Evolutionary conservation across 2,888 invertebrate genomes (phyloP).

Genomic region (Lasioglossum villosulum): DNA sequence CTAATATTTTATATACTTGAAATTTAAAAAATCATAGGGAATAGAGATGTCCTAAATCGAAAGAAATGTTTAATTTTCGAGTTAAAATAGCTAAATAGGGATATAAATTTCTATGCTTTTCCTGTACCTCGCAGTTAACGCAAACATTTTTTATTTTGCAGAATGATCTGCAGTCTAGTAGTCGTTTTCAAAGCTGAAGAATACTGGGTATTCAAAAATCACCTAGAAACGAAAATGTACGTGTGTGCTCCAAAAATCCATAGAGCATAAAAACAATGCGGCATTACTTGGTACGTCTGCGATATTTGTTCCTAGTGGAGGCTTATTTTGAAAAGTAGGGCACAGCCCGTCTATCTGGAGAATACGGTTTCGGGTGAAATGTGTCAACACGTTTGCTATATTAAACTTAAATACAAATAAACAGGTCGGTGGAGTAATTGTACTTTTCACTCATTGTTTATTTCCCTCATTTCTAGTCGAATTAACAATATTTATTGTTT

Average conservation of each 20-base stretch:
- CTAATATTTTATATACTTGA: too few relatives aligned
- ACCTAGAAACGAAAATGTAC: not conserved
- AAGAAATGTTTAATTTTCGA: too few relatives aligned
- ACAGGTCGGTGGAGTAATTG: not conserved
- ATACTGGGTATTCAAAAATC: too few relatives aligned
- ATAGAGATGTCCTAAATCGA: too few relatives aligned
- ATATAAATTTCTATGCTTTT: not conserved
- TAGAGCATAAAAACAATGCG: not conserved
- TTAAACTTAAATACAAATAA: not conserved
- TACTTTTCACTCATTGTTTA: not conserved
- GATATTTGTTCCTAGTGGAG: not conserved
- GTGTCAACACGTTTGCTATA: slow-evolving; percentile 1
- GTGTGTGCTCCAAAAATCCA: not conserved
- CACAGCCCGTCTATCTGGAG: not conserved
- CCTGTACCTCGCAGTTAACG: not conserved
- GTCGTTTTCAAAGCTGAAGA: too few relatives aligned
- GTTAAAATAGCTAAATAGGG: not conserved
- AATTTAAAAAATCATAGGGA: too few relatives aligned
- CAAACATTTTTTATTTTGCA: not conserved
- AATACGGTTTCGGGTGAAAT: not conserved
- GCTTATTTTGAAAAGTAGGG: not conserved
- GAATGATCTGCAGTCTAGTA: not conserved
- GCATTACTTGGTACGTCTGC: not conserved
- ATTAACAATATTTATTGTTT: not conserved
- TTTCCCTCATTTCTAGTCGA: not conserved